Percentiles rank a stretch among this genome's conserved stretches.
Conservation (phyloP, 2,888 invertebrate species). For the Eupithecia centaureata region DNA sequence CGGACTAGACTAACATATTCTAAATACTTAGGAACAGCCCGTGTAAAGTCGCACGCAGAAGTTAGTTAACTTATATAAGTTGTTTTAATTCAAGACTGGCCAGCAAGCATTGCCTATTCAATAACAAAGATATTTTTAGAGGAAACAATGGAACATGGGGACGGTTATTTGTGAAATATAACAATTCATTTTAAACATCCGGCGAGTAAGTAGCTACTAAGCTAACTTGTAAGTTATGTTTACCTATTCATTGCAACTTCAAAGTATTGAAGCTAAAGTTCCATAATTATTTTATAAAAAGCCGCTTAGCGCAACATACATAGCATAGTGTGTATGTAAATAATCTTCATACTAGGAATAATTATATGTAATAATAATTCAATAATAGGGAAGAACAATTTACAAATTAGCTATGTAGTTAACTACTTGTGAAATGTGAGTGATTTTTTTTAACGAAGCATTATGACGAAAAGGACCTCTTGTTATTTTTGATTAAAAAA, state of each 20-base stretch:
- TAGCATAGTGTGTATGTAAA: no score
- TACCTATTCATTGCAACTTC: background rate
- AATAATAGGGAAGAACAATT: no score
- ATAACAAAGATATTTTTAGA: constrained; percentile 40
- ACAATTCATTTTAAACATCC: constrained; percentile 44
- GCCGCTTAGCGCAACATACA: background rate
- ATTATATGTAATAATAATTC: no score
- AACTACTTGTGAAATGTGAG: no score
- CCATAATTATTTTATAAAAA: background rate
- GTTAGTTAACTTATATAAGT: background rate
- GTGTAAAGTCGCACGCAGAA: background rate
- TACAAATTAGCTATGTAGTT: no score
- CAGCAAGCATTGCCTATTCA: background rate
- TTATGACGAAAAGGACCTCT: background rate
- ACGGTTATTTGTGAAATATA: constrained; percentile 42
- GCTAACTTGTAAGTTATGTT: constrained; percentile 7
- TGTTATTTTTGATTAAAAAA: no score
- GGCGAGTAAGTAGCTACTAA: constrained; percentile 4
- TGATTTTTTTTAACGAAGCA: no score
- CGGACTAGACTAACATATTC: no score
- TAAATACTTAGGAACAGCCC: no score
- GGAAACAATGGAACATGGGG: constrained; percentile 39
- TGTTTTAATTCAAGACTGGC: background rate
- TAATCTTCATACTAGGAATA: no score
- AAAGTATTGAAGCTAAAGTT: background rate